Evolutionary conservation across 1,140 invertebrate genomes (phyloP).

Genomic region (Cydia strobilella): DNA sequence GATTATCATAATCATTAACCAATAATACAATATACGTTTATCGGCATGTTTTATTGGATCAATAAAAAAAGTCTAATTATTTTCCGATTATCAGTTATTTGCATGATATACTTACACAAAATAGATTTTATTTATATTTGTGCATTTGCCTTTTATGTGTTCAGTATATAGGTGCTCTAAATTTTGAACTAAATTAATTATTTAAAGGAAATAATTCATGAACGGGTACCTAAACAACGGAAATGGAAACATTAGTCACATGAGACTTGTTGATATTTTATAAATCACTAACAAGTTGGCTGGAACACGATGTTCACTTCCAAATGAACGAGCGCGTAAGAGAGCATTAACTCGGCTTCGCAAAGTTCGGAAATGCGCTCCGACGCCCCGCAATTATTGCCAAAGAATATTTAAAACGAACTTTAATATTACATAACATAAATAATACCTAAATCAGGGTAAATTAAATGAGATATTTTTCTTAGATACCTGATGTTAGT

Average conservation of each 20-base stretch:
- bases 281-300: constrained; percentile 50
- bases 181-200: too few species aligned
- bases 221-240: constrained; percentile 38
- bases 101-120: too few species aligned
- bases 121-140: too few species aligned
- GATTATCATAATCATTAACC: too few species aligned
- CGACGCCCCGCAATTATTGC: constrained; percentile 57
- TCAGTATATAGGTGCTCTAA: too few species aligned
- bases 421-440: neutral
- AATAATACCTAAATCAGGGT: neutral
- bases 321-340: constrained; percentile 61
- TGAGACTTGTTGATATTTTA: constrained; percentile 61
- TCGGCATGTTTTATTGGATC: too few species aligned
- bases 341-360: constrained; percentile 62
- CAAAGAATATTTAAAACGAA: constrained; percentile 54
- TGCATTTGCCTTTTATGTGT: too few species aligned
- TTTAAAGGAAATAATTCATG: neutral
- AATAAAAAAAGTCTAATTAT: too few species aligned
- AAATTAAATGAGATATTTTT: too few species aligned
- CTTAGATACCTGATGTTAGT: too few species aligned
- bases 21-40: too few species aligned
- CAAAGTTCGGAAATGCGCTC: constrained; percentile 58
- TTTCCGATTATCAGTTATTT: too few species aligned
- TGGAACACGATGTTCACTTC: constrained; percentile 59
- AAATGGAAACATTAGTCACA: constrained; percentile 57